These are phyloP conservation scores for Tachina grossa DNA, from an alignment of 2,888 invertebrate genomes.

Conservation along the genomic window DNA sequence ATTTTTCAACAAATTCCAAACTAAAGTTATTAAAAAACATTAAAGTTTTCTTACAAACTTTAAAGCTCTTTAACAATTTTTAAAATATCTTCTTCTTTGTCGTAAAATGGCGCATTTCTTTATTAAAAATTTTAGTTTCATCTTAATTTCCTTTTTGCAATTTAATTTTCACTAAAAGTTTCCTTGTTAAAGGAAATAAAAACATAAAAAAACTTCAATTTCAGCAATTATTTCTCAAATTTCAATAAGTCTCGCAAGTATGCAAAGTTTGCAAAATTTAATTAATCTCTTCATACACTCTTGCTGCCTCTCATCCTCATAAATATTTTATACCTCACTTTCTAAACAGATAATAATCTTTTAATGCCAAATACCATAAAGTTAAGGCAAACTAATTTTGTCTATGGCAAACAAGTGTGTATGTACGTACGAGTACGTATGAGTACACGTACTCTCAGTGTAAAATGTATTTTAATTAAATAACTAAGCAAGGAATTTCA, in stretches of 20 bases:
- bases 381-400: slow-evolving; percentile 33
- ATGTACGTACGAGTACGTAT: neutral
- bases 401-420: slow-evolving; percentile 2
- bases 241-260: slow-evolving; percentile 7
- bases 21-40: too few relatives aligned
- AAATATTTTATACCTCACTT: neutral
- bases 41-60: too few relatives aligned
- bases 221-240: neutral
- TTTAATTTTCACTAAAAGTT: slow-evolving; percentile 2
- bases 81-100: too few relatives aligned
- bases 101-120: neutral
- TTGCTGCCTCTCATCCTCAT: neutral
- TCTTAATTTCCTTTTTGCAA: neutral
- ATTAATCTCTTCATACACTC: slow-evolving; percentile 11
- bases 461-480: slow-evolving; percentile 28
- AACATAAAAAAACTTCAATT: neutral
- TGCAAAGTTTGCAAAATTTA: neutral
- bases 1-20: too few relatives aligned
- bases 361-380: slow-evolving; percentile 42
- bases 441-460: neutral
- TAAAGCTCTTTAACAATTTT: too few relatives aligned
- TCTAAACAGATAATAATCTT: slow-evolving; percentile 27
- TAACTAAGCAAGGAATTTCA: slow-evolving; percentile 8
- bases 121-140: neutral
- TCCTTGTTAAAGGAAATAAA: neutral